A percentile compares a stretch with the other conserved stretches of the same genome.
These are phyloP conservation scores for Melitaea cinxia DNA, from an alignment of 1,140 invertebrate genomes.

Conservation along the genomic window DNA sequence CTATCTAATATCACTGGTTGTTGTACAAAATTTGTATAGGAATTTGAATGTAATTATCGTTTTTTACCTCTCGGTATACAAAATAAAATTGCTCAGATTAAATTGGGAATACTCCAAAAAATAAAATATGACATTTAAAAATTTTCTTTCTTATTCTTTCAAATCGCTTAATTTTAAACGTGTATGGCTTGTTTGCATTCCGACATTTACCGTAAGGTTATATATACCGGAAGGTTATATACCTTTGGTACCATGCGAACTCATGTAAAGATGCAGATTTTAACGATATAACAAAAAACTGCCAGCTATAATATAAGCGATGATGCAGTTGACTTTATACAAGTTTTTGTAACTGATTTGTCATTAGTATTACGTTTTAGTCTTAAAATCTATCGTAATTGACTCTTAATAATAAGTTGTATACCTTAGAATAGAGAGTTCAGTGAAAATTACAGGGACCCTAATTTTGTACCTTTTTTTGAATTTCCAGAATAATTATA, in stretches of 20 bases:
- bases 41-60: neutral
- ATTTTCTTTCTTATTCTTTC: too few species aligned
- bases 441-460: neutral
- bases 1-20: neutral
- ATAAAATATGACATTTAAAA: too few species aligned
- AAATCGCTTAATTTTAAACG: too few species aligned
- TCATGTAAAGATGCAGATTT: neutral
- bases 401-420: neutral
- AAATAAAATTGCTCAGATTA: neutral
- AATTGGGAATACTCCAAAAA: neutral
- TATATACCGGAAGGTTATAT: neutral
- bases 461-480: too few species aligned
- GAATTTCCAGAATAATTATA: too few species aligned
- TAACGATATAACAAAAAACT: slow-evolving; percentile 5
- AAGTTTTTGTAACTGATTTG: neutral
- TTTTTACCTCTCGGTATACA: neutral
- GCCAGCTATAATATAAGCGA: slow-evolving; percentile 4
- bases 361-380: slow-evolving; percentile 5
- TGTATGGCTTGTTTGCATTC: too few species aligned
- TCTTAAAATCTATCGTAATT: neutral
- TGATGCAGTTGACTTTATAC: neutral
- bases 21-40: slow-evolving; percentile 5
- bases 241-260: neutral
- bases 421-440: neutral
- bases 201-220: too few species aligned